Percentiles rank a stretch among this genome's conserved stretches.
phyloP scores from a whole-genome alignment of 2,113 vertebrate species.

The Baryphthengus martii region DNA sequence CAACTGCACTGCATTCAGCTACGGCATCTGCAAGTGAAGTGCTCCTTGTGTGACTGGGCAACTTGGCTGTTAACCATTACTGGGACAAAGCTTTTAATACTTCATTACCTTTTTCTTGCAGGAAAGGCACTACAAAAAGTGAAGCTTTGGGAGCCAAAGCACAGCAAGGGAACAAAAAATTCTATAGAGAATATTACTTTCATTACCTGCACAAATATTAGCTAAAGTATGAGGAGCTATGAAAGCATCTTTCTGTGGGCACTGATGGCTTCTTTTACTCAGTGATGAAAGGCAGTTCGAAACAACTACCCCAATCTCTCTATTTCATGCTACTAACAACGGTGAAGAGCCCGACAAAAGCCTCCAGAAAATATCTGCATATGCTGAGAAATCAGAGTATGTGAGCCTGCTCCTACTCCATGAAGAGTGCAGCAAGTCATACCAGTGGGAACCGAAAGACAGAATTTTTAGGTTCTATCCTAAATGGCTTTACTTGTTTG shows the following conservation, averaged over 20 bases:
- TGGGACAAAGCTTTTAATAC: neutral
- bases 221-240: neutral
- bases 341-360: neutral
- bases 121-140: neutral
- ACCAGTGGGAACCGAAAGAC: neutral
- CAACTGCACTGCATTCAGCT: neutral
- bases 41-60: neutral
- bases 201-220: neutral
- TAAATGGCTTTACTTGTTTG: neutral
- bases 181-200: neutral
- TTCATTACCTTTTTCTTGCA: neutral
- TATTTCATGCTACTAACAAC: fast-evolving
- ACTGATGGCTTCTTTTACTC: neutral
- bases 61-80: neutral
- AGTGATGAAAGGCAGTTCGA: neutral
- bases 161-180: neutral
- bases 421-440: neutral
- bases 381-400: neutral
- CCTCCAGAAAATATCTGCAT: neutral
- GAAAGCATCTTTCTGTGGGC: neutral
- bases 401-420: neutral
- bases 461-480: neutral
- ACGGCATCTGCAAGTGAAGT: neutral
- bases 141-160: neutral
- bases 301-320: no score